Evolutionary conservation across 2,888 invertebrate species (phyloP).

Genomic region (Clunio marinus): DNA sequence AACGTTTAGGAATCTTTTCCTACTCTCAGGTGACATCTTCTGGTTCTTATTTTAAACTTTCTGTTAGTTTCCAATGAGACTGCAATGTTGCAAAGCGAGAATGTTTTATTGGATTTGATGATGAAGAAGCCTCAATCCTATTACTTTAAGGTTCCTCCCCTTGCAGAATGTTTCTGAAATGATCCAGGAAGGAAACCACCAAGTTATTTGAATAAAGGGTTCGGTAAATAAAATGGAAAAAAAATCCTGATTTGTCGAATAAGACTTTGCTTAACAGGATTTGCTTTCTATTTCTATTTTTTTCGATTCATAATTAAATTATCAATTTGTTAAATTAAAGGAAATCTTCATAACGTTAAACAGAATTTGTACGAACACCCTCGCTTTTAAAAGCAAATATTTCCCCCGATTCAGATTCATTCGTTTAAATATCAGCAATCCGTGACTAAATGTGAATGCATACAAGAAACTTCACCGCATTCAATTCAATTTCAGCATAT

Average conservation of each 20-base stretch:
- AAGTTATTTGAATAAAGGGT: constrained; percentile 29
- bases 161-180: neutral
- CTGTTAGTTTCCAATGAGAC: constrained; percentile 8
- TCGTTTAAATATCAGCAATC: constrained; percentile 14
- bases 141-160: constrained; percentile 32
- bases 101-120: constrained; percentile 38
- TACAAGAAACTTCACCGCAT: neutral
- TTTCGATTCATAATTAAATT: constrained; percentile 38
- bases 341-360: neutral
- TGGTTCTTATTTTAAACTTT: neutral
- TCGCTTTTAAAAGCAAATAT: neutral
- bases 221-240: constrained; percentile 29
- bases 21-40: constrained; percentile 30
- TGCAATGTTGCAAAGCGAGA: neutral
- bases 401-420: neutral
- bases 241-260: constrained; percentile 8
- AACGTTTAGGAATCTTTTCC: neutral
- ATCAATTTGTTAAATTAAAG: constrained; percentile 39
- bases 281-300: constrained; percentile 9
- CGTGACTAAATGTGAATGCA: constrained; percentile 19
- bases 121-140: constrained; percentile 17
- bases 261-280: constrained; percentile 5
- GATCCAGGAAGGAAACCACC: constrained; percentile 22
- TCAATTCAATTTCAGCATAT: neutral
- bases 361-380: neutral